These are phyloP conservation scores for Rhynchopsitta pachyrhyncha DNA, from an alignment of 2,113 vertebrate genomes.

Conservation along the genomic window DNA sequence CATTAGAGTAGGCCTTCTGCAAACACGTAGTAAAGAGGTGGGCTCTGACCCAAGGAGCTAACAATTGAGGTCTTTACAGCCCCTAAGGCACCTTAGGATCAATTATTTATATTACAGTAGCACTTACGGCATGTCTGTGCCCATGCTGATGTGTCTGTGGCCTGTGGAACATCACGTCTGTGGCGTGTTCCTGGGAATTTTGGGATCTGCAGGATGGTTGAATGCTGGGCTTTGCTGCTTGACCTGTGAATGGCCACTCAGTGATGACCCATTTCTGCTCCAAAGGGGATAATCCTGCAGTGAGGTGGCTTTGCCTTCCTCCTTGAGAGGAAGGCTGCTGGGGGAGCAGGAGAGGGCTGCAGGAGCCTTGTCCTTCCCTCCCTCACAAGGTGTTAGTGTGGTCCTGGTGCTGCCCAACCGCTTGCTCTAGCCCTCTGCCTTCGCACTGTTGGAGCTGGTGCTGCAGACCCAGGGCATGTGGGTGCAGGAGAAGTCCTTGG, in stretches of 20 bases:
- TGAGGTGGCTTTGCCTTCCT: not conserved
- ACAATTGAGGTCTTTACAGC: not conserved
- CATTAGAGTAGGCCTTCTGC: slow-evolving; percentile 12
- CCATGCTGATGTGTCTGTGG: not conserved
- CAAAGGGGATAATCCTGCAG: not conserved
- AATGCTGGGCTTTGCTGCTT: not conserved
- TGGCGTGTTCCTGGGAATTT: not conserved
- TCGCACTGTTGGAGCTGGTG: fast-evolving
- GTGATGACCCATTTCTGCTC: not conserved
- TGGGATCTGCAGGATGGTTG: fast-evolving
- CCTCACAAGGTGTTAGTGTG: fast-evolving
- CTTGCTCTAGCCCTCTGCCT: not conserved
- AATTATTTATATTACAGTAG: not conserved
- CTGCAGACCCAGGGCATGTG: fast-evolving
- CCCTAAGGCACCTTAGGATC: not conserved
- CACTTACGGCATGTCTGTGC: slow-evolving; percentile 15
- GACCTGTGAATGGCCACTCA: fast-evolving
- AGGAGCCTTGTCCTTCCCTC: not conserved
- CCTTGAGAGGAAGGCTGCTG: not conserved
- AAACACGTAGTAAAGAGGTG: not conserved
- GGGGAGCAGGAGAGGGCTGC: not conserved
- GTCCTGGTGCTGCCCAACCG: fast-evolving
- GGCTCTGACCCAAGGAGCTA: not conserved
- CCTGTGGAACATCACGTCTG: not conserved
- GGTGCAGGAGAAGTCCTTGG: not conserved